phyloP scores from a whole-genome alignment of 2,888 invertebrate genomes.

The Eupithecia exiguata region DNA sequence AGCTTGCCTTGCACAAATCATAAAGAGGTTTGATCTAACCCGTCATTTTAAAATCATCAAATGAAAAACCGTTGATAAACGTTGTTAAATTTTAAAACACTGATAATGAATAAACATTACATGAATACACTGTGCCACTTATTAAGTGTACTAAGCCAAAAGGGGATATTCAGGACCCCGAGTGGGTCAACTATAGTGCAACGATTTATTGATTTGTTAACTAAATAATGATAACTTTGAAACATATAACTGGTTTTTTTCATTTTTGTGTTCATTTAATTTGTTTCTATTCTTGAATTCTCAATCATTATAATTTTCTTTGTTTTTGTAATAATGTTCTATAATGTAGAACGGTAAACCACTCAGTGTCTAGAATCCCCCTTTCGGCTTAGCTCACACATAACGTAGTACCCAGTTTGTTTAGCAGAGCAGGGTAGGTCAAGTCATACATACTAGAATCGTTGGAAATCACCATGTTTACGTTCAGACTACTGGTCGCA shows the following conservation, averaged over 20 bases:
- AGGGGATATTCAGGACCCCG: not conserved
- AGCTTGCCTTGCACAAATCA: not conserved
- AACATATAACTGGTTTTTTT: not conserved
- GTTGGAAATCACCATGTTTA: slow-evolving; percentile 32
- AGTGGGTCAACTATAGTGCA: not conserved
- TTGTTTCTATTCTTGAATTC: too few species aligned
- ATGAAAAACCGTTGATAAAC: not conserved
- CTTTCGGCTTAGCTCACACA: not conserved
- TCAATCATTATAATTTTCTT: too few species aligned
- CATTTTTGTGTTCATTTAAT: not conserved
- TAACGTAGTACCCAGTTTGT: not conserved
- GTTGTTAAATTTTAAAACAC: not conserved
- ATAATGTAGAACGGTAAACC: not conserved
- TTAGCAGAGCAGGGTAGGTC: not conserved
- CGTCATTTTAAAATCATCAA: not conserved
- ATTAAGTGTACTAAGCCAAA: not conserved
- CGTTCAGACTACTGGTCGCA: slow-evolving; percentile 25
- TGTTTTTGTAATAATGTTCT: too few species aligned
- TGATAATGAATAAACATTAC: not conserved
- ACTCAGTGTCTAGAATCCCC: not conserved
- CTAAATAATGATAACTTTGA: not conserved
- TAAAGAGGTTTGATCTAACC: not conserved
- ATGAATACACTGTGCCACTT: not conserved
- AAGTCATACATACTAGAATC: slow-evolving; percentile 11
- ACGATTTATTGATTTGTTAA: not conserved